Evolutionary conservation across 1,140 invertebrate species (phyloP), one percentile per base, ranked within the genome.

Genomic region (Bemisia tabaci): DNA sequence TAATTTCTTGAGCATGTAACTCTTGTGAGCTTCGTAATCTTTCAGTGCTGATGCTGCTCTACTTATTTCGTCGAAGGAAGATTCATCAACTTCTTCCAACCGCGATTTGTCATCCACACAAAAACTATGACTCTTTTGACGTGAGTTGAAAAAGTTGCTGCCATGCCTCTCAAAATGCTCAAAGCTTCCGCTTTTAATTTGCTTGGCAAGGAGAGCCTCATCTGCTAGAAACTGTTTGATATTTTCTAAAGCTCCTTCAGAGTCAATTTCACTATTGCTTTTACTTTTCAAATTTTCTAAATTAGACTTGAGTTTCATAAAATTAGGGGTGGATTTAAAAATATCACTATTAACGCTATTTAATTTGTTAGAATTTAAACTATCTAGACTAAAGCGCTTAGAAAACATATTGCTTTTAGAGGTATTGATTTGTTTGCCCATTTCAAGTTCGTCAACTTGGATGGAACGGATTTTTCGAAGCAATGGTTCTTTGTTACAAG

Each of bases 151-250:
- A 17, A 48, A 48, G 17, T 5, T 48, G 12, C 22, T 25, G 2
- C 33, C 22, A 12, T 59, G 26, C 12, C 5, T 22, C 23, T 26
- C 26, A 24, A 33, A 65, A 22, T 65, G 33, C 2, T 65, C 68
- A 12, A 66, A 27, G 22, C 69, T 70, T 12, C 64, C 66, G n/a
- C 66, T 68, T 22, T 70, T 70, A 66, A 70, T 70, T 27, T 65
- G 64, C 58, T 66, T 67, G 24, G 65, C 26, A 21, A 70, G 65
- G 5, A 70, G 27, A 12, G 65, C 68, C 21, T 69, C 66, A 59
- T 66, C 66, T 25, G 68, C 68, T 24, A 69, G 17, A n/a, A 66
- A 69, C 11, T 69, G 65, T 2, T 27, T 39, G 22, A 69, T 66
- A 17, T 48, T 48, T 48, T 48, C 33, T 5, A 48, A 9, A 17